Evolutionary conservation across 2,797 vertebrate species (phyloP), one percentile per base, ranked within the genome.

Genomic region (Astyanax mexicanus): DNA sequence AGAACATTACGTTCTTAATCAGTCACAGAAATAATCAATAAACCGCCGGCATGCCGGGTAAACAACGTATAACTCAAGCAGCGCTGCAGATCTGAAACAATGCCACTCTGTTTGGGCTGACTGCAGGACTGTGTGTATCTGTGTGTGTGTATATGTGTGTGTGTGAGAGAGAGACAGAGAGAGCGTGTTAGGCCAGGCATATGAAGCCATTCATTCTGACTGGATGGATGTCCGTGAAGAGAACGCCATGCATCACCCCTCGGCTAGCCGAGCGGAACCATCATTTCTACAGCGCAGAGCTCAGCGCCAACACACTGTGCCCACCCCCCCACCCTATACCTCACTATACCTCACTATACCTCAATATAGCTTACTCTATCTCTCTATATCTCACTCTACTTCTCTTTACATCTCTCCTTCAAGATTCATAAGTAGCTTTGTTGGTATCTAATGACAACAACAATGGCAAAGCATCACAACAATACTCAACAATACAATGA

Each of bases 121-220:
- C 37, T 17, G 27, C n/a, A n/a, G n/a, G n/a, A n/a, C n/a, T 21
- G 61, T 17, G n/a, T n/a, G n/a, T n/a, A n/a, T n/a, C n/a, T 32
- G 29, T 32, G 29, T 2, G 29, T 32, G 29, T 32, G 29, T 32
- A 29, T 32, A 29, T 2, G 29, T 2, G 29, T 2, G 29, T 2
- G 29, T 2, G 29, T 2, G 29, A 2, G 29, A 2, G 29, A 2
- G 29, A 2, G 29, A 2, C 29, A 2, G 29, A 2, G 29, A 2
- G 61, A 40, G 52, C 9, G 35, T 21, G 45, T 49, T 47, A 49
- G 64, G 7, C 44, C 4, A 13, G 64, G 8, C 9, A 45, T 32
- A 45, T 57, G 61, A 68, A 38, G 62, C 27, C 62, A 37, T 67
- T 74, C n/a, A 42, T 75, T 75, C 21, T 40, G 65, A 27, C 49